Evolutionary conservation across 2,888 invertebrate species (phyloP).

Genomic region (Saturnia pavonia): DNA sequence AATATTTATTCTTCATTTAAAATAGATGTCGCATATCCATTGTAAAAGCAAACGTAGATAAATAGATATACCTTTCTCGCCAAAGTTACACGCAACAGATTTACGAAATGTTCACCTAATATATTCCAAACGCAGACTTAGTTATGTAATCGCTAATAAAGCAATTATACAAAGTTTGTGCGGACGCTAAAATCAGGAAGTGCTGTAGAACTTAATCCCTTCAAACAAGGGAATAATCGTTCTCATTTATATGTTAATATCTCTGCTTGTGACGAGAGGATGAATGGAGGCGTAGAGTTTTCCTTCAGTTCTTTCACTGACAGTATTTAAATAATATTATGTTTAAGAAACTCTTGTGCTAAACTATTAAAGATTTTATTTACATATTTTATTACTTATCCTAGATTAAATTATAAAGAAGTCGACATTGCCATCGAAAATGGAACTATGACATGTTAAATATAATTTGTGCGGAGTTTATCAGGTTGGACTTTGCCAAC

Average conservation of each 20-base stretch:
- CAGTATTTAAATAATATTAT: conserved; percentile 65
- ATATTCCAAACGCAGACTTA: conserved; percentile 49
- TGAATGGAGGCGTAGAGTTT: conserved; percentile 58
- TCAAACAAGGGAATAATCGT: conserved; percentile 73
- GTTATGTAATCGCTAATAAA: conserved; percentile 57
- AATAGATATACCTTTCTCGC: no score
- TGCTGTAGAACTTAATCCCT: conserved; percentile 59
- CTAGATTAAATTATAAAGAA: not conserved
- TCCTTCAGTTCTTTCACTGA: conserved; percentile 52
- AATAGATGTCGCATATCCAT: no score
- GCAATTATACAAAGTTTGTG: conserved; percentile 54
- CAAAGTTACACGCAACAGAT: conserved; percentile 3
- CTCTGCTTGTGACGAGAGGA: conserved; percentile 49
- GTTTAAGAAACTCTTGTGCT: conserved; percentile 49
- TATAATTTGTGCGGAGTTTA: not conserved
- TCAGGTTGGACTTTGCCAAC: not conserved
- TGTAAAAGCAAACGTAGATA: no score
- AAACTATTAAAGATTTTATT: conserved; percentile 15
- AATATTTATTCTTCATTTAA: no score
- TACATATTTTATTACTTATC: not conserved
- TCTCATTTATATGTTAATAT: conserved; percentile 72
- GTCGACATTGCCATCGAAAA: not conserved
- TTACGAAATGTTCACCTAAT: conserved; percentile 29
- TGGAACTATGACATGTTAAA: not conserved
- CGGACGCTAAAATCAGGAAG: conserved; percentile 51